Base-by-base conservation (phyloP, 2,888 invertebrate species). In the Mystacides longicornis region DNA sequence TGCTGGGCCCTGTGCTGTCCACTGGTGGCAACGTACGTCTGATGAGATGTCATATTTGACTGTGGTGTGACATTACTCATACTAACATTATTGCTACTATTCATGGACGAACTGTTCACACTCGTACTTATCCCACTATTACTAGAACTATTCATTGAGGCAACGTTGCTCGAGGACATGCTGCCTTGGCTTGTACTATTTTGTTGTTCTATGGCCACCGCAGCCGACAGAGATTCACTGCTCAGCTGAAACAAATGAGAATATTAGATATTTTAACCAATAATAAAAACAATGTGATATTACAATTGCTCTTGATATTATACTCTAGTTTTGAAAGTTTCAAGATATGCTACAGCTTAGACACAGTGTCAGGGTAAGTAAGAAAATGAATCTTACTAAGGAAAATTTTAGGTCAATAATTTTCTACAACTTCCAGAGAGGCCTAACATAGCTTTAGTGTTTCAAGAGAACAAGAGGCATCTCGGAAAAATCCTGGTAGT, bases 151-250 rank as follows among this genome's bases (percentile, higher is more conserved):
- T 21, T 57, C 45, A 1, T 54, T 3, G 14, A 7, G 3, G 37
- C 14, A 16, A 37, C 37, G 16, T 16, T 37, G 37, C 37, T 16
- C 14, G 21, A 52, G 9, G 47, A 45, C 46, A 18, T 48, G 18
- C 37, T 27, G 21, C 27, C 52, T 27, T 11, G 7, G 27, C 27
- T 27, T 11, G 27, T 7, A 37, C 37, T 37, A 16, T 3, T 7
- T 23, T 54, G 54, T 33, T 60, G 61, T 47, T 61, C 61, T n/a
- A 56, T 52, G 3, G 58, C 51, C 20, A 52, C 58, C 18, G 57
- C 53, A 1, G 57, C 56, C 22, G 61, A 59, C 19, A 61, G 46
- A 16, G 59, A 57, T 18, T 61, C 61, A 20, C 58, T 58, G 16
- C 59, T 55, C 45, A 60, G 21, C 60, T 60, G 52, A 7, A 58